Evolutionary conservation across 2,797 vertebrate genomes (phyloP), one percentile per base, ranked within the genome.

Genomic region (Tragopan temminckii): DNA sequence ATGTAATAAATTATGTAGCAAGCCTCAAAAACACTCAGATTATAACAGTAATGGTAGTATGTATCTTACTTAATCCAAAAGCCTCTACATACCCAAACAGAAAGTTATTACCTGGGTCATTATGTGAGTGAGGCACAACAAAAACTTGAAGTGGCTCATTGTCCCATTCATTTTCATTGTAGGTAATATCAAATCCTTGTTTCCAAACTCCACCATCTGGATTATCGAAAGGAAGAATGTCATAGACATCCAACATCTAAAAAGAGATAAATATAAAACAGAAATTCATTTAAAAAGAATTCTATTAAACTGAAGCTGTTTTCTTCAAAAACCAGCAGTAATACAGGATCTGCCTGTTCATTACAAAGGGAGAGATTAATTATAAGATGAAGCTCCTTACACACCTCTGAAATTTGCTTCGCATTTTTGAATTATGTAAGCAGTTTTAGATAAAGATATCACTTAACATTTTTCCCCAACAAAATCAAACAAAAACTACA

Each of bases 91-190:
- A 68, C 7, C 11, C 21, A 68, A 80, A 71, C 45, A 10, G 29
- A 63, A 52, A 58, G 31, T 66, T 66, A 77, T 97, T 97, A 99
- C 99, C 99, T 77, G 99, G 98, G 96, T 99, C 99, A 58, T 99
- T 99, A 97, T 99, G 99, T 5, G 99, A 99, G 81, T 99, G 99
- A 79, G 99, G 99, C 43, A 99, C 98, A 70, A 99, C 98, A 83
- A 99, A 98, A 67, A 99, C 97, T 68, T 99, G 98, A 89, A 99
- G 98, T 0, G 98, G 98, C 83, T 98, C 97, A 55, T 80, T 81
- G 63, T 99, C 98, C 99, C 99, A 99, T 72, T 99, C 99, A 43
- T 98, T 93, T 42, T 97, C 97, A 25, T 96, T 94, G 90, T 99
- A 99, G 13, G 94, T 96, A 89, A 99, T 99, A 55, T 99, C 98